Evolutionary conservation across 2,888 invertebrate species (phyloP).

Genomic region (Chrysolina americana): DNA sequence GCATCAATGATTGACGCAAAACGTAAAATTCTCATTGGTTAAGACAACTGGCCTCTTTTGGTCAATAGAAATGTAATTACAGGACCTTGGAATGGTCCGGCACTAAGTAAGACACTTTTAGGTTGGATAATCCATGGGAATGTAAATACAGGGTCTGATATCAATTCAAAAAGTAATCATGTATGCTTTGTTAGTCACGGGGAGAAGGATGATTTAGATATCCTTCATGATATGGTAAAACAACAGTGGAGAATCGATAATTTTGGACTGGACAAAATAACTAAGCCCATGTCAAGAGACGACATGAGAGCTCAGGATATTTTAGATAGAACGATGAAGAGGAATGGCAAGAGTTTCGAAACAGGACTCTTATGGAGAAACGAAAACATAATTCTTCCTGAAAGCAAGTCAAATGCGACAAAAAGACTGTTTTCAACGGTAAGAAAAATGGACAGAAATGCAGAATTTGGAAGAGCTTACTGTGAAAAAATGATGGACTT

Average conservation of each 20-base stretch:
- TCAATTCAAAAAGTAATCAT: not conserved
- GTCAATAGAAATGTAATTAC: conserved; percentile 19
- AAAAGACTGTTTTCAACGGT: conserved; percentile 23
- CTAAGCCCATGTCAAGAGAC: conserved; percentile 11
- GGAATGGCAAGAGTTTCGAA: conserved; percentile 19
- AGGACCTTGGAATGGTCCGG: conserved; percentile 27
- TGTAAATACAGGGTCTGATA: not conserved
- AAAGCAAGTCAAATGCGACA: conserved; percentile 28
- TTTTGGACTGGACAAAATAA: not conserved
- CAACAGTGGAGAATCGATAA: conserved; percentile 11
- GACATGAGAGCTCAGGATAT: conserved; percentile 16
- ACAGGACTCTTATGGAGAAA: conserved; percentile 26
- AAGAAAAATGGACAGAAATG: conserved; percentile 29
- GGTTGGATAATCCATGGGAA: conserved; percentile 28
- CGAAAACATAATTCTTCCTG: conserved; percentile 21
- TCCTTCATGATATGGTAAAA: conserved; percentile 18
- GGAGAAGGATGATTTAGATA: conserved; percentile 27
- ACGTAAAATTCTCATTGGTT: conserved; percentile 26
- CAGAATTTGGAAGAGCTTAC: not conserved
- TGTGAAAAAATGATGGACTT: conserved; percentile 12
- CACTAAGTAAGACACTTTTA: conserved; percentile 26
- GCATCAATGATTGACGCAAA: conserved; percentile 8
- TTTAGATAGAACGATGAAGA: conserved; percentile 13
- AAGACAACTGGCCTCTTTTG: conserved; percentile 29
- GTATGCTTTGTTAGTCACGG: conserved; percentile 19